Evolutionary conservation across 1,140 invertebrate genomes (phyloP).

Genomic region (Arion vulgaris): DNA sequence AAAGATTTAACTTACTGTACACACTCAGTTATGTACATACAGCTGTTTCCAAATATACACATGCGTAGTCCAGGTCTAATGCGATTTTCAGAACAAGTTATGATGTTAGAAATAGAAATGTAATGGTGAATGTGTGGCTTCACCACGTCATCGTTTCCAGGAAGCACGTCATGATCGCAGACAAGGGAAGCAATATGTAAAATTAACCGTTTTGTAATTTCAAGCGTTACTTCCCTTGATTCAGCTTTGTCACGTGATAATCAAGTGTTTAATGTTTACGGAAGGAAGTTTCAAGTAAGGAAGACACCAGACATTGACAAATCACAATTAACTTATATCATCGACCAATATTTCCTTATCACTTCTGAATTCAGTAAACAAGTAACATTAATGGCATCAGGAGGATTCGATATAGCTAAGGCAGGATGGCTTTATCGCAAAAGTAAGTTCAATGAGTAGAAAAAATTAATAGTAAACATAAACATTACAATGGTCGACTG

Average conservation of each 20-base stretch:
- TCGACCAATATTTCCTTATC: too few relatives aligned
- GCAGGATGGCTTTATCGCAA: conserved; percentile 59
- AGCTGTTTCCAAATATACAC: neutral
- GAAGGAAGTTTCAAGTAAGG: too few relatives aligned
- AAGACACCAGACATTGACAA: too few relatives aligned
- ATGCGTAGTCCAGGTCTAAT: neutral
- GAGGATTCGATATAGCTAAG: conserved; percentile 53
- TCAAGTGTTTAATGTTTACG: too few relatives aligned
- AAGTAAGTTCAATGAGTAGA: conserved; percentile 43
- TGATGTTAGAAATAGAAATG: neutral
- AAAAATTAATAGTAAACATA: too few relatives aligned
- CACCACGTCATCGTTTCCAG: neutral
- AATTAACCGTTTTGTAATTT: neutral
- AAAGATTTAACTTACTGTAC: neutral
- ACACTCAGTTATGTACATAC: neutral
- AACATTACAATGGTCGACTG: too few relatives aligned
- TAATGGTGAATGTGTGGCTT: neutral
- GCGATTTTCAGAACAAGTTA: conserved; percentile 14
- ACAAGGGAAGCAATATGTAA: neutral
- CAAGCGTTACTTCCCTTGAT: neutral
- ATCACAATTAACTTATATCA: too few relatives aligned
- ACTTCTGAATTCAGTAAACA: too few relatives aligned
- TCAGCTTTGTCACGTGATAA: neutral
- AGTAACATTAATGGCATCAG: conserved; percentile 21
- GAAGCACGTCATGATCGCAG: neutral